Percentiles rank a stretch among this genome's conserved stretches.
phyloP scores from a whole-genome alignment of 2,888 invertebrate species.

The Dynastes maya region DNA sequence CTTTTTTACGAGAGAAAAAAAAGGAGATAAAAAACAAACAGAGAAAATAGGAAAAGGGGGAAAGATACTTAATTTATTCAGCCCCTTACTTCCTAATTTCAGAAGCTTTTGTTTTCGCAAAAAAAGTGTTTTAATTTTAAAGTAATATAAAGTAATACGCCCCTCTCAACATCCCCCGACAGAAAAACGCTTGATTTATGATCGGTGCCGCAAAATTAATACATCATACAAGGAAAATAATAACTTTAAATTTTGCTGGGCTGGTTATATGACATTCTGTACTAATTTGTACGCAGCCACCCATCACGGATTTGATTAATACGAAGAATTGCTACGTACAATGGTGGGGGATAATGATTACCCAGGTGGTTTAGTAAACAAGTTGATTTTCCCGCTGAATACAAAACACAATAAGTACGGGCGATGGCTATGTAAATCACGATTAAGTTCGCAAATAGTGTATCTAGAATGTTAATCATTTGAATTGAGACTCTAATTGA shows the following conservation, averaged over 20 bases:
- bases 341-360: slow-evolving; percentile 18
- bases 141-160: neutral
- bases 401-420: slow-evolving; percentile 14
- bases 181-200: slow-evolving; percentile 32
- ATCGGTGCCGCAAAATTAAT: slow-evolving; percentile 26
- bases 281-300: slow-evolving; percentile 20
- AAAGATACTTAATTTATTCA: neutral
- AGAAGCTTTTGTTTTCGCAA: neutral
- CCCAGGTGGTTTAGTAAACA: slow-evolving; percentile 30
- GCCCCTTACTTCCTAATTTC: too few species aligned
- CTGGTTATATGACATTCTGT: slow-evolving; percentile 11
- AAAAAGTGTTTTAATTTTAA: neutral
- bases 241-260: slow-evolving; percentile 24
- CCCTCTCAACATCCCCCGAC: too few species aligned
- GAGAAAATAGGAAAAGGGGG: neutral
- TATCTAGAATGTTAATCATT: too few species aligned
- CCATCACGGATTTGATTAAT: slow-evolving; percentile 33
- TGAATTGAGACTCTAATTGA: too few species aligned
- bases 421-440: neutral
- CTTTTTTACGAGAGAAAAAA: slow-evolving; percentile 5
- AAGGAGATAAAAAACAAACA: neutral
- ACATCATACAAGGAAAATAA: slow-evolving; percentile 29
- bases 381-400: slow-evolving; percentile 27
- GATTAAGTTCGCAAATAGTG: too few species aligned
- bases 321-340: slow-evolving; percentile 15